Evolutionary conservation across 2,888 invertebrate genomes (phyloP), one percentile per base, ranked within the genome.

Genomic region (Drosophila affinis): DNA sequence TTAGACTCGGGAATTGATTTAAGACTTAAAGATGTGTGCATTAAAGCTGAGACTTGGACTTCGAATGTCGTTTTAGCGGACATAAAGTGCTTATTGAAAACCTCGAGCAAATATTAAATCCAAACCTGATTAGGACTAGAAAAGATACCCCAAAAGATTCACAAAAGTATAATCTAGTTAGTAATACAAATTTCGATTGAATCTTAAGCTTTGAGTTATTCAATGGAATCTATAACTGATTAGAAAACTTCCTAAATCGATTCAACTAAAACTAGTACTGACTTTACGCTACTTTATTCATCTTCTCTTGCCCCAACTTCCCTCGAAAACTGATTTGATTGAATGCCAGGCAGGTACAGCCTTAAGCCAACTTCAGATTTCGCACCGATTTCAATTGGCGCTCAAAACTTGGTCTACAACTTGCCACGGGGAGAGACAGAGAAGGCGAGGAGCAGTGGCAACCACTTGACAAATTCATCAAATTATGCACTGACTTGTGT

Each of bases 401-500:
- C 12, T 48, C 32, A 44, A 70, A 76, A 76, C 61, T 76, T 76
- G 24, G 32, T 49, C 59, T 29, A 56, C 58, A 45, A 73, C 59
- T 62, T 76, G 52, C 48, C 46, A 34, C 18, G 21, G 17, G 1
- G n/a, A 32, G 32, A 32, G 12, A 3, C 2, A 1, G n/a, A 18
- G 21, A n/a, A 21, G 17, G n/a, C 3, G 3, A n/a, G n/a, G n/a
- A 17, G 17, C 39, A 48, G 27, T 45, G 21, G 29, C 59, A 53
- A 27, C 52, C 76, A 76, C 76, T 77, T 71, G 75, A 74, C 65
- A 75, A 72, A 56, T 72, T 72, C 63, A 77, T 77, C 75, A 77
- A 77, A 77, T 77, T 72, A 68, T 54, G 61, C 69, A 17, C 60
- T 48, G 72, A 47, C 68, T 60, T 46, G 47, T 49, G 32, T 62